Conservation (phyloP, 2,888 invertebrate genomes). For the Nezara viridula region DNA sequence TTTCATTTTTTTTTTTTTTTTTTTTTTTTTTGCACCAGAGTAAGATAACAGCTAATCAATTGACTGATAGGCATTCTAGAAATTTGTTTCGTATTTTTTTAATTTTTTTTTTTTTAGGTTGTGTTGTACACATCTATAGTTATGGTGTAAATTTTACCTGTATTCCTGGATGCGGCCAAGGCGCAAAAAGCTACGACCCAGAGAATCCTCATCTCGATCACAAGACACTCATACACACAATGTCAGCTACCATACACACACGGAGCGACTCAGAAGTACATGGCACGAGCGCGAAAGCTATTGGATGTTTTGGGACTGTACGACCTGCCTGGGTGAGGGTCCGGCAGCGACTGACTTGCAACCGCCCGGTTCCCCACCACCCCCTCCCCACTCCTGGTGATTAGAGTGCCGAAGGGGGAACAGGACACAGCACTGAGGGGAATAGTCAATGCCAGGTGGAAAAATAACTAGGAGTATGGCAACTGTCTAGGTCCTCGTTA, state of each 20-base stretch:
- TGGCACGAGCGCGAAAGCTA: not conserved
- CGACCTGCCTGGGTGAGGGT: not conserved
- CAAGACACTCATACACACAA: conserved; percentile 54
- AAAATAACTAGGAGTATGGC: not conserved
- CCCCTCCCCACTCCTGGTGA: not conserved
- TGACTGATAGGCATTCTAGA: not conserved
- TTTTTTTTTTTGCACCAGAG: not conserved
- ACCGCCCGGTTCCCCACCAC: not conserved
- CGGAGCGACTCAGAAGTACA: conserved; percentile 32
- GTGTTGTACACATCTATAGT: no score
- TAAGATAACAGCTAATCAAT: no score
- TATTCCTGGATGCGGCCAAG: conserved; percentile 37
- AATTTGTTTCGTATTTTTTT: not conserved
- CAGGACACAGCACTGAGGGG: not conserved
- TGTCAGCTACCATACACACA: not conserved
- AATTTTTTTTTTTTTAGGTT: not conserved
- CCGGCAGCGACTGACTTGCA: not conserved
- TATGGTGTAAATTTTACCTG: not conserved
- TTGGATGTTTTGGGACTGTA: not conserved
- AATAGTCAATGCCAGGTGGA: not conserved
- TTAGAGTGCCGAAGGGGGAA: not conserved
- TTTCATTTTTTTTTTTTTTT: not conserved
- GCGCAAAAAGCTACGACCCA: conserved; percentile 48
- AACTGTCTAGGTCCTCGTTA: no score
- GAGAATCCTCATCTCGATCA: conserved; percentile 49